Evolutionary conservation across 2,888 invertebrate species (phyloP), one percentile per base, ranked within the genome.

Genomic region (Itoplectis maculator): DNA sequence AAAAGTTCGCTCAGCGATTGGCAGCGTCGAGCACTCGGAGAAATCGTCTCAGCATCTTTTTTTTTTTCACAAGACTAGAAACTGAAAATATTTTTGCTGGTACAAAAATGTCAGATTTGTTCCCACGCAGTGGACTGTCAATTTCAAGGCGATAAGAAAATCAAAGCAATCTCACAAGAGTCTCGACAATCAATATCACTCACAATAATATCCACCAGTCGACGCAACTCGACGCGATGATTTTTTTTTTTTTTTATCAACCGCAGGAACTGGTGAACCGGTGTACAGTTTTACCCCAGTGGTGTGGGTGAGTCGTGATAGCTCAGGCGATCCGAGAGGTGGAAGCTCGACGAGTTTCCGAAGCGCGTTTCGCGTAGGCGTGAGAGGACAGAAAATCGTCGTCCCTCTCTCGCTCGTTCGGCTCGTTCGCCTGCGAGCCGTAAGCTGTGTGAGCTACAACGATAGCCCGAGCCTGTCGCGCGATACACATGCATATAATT

Each of bases 281-380:
- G 49, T 13, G 49, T 49, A 54, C 23, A 11, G 13, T 23, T 54
- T 54, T 11, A 29, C 3, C 29, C 29, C n/a, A 13, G n/a, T 15
- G 15, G 59, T 59, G 59, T 37, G n/a, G 37, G 20, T 15, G 6
- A 54, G 13, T 29, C 29, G 37, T 7, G 29, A 35, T 59, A 59
- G 37, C n/a, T 59, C 37, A 59, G 59, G 13, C 2, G 29, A 37
- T 6, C 37, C 59, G 8, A 59, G 37, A 59, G 54, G 49, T 37
- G 42, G 51, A 80, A 75, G 69, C 63, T 80, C 45, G 56, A 29
- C 20, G 59, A 47, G 49, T 75, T 80, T 69, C 23, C 75, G 40
- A 69, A 75, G 54, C 49, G 56, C 59, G 18, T 23, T 65, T 70
- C 49, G 82, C 75, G 74, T 82, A 75, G 74, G 79, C 65, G 79